A percentile compares a stretch with the other conserved stretches of the same genome.
phyloP scores from a whole-genome alignment of 2,113 vertebrate species.

The Protobothrops flavoviridis region DNA sequence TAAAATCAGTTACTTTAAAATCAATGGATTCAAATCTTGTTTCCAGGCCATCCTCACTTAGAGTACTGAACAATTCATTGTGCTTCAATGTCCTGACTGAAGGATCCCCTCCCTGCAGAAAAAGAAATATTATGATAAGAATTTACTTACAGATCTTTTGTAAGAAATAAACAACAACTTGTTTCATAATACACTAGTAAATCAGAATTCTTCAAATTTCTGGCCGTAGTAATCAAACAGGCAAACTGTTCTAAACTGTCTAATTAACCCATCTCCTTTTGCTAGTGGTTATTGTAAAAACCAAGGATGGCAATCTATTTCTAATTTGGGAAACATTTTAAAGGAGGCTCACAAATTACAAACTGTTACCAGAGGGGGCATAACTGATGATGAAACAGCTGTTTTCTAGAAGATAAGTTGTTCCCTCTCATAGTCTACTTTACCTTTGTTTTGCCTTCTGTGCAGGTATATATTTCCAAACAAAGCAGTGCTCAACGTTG shows the following conservation, averaged over 20 bases:
- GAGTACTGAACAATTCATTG: not conserved
- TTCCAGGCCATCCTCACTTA: not conserved
- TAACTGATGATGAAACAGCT: not conserved
- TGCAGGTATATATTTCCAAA: not conserved
- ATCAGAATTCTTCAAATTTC: not conserved
- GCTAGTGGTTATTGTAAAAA: not conserved
- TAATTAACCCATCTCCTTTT: not conserved
- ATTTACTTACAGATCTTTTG: not conserved
- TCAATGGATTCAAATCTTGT: not conserved
- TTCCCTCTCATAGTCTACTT: not conserved
- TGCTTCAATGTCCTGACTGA: not conserved
- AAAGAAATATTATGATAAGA: not conserved
- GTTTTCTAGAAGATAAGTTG: not conserved
- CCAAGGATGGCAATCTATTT: not conserved
- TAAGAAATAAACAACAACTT: not conserved
- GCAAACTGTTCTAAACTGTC: not conserved
- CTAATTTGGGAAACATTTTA: not conserved
- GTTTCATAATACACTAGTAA: not conserved
- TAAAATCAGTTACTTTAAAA: constrained; percentile 17
- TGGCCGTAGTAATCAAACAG: not conserved
- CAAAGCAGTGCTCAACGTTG: not conserved
- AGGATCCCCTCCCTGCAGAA: not conserved
- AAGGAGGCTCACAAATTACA: not conserved
- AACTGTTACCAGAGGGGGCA: not conserved
- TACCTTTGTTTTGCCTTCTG: not conserved